Conservation (phyloP, 2,888 invertebrate genomes). For the Nomada hirtipes region DNA sequence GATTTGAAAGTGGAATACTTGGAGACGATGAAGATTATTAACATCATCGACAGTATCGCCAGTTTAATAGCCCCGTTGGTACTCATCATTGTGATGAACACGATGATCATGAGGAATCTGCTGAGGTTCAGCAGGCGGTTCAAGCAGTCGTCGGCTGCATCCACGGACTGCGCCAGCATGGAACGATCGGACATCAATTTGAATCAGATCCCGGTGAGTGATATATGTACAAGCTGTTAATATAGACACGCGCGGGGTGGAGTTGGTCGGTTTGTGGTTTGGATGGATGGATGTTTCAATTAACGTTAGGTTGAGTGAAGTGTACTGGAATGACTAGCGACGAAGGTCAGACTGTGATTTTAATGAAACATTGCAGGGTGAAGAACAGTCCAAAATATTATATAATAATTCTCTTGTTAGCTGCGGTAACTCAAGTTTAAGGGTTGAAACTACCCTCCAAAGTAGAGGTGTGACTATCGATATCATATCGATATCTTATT, state of each 20-base stretch:
- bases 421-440: no score
- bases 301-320: no score
- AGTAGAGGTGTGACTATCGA: no score
- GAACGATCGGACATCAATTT: conserved; percentile 84
- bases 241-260: neutral
- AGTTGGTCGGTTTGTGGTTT: neutral
- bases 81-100: conserved; percentile 88
- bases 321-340: no score
- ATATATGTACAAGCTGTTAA: neutral
- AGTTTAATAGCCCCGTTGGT: conserved; percentile 87
- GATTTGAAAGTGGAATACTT: conserved; percentile 85
- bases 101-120: conserved; percentile 87
- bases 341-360: neutral
- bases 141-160: conserved; percentile 77
- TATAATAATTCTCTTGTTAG: no score
- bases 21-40: conserved; percentile 86
- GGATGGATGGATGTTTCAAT: no score
- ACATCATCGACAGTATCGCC: conserved; percentile 87
- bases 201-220: conserved; percentile 84
- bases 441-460: no score
- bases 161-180: conserved; percentile 79
- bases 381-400: no score
- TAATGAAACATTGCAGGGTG: no score
- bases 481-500: no score
- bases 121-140: conserved; percentile 84